Base-by-base conservation (phyloP, 2,113 vertebrate species). In the Meriones unguiculatus region DNA sequence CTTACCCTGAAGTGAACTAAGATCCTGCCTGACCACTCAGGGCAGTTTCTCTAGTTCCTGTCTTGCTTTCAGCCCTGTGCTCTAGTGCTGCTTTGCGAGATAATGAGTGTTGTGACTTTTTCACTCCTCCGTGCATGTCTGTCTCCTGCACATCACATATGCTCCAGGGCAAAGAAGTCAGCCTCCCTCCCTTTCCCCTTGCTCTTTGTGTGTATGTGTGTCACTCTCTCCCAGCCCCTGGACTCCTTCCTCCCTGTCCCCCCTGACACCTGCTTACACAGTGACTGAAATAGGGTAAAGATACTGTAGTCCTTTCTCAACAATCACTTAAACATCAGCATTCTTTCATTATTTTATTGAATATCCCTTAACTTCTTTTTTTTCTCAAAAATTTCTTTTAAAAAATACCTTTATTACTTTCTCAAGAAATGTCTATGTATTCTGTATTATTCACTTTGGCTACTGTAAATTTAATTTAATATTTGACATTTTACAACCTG, bases 401-500 rank as follows among this genome's bases (percentile, higher is more conserved):
- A 6, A 50, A 24, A 59, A 67, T 28, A 65, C 9, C 28, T 69
- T 38, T 59, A 41, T 85, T 64, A 78, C 17, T 87, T 76, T 85
- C 52, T 86, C 50, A 87, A 7, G 6, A 88, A 92, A 64, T 75
- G 12, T 87, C 15, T 88, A 11, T n/a, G 70, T 30, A 62, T 75
- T 10, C 57, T 84, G 7, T 30, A 22, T 57, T 78, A n/a, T 35
- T 82, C 67, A 88, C 46, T 78, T 65, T 52, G 35, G 7, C 38
- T 46, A 24, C 25, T 75, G 67, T 35, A 54, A 81, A 46, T 77
- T 91, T 73, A 73, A 87, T 62, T 73, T 75, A 92, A 88, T 7
- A n/a, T 59, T 88, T 87, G 75, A 91, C 67, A 87, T 80, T 86
- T 94, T 59, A 86, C n/a, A 77, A 62, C 86, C 77, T 78, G 84